Percentiles rank a stretch among this genome's conserved stretches.
Evolutionary conservation across 2,113 vertebrate genomes (phyloP).

Genomic region (Gnathonemus longibarbis): DNA sequence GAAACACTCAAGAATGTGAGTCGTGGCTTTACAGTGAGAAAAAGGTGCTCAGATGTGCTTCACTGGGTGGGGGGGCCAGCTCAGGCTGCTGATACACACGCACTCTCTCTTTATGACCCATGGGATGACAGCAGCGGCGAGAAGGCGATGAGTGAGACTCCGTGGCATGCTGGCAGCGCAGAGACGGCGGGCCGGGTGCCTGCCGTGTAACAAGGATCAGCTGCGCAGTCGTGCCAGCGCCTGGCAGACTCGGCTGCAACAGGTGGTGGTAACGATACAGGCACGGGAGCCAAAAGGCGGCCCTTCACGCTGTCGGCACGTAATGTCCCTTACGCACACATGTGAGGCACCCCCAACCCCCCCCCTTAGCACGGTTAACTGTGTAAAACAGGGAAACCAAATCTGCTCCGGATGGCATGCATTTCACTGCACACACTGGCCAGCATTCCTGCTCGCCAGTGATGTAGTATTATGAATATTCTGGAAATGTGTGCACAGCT

Average conservation of each 20-base stretch:
- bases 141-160: neutral
- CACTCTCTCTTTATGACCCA: neutral
- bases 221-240: neutral
- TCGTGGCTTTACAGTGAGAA: neutral
- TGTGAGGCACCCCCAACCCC: neutral
- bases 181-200: neutral
- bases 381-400: neutral
- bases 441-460: neutral
- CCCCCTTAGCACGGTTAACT: neutral
- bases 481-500: neutral
- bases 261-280: conserved; percentile 2
- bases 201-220: neutral
- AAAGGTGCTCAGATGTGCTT: neutral
- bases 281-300: neutral
- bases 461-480: neutral
- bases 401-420: neutral
- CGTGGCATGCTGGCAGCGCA: neutral
- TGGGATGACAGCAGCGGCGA: neutral
- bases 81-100: neutral
- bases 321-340: neutral
- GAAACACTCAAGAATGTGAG: neutral
- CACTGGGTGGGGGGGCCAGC: neutral
- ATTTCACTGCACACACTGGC: neutral
- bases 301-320: neutral
- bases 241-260: neutral